Evolutionary conservation across 2,113 vertebrate species (phyloP).

Genomic region (Prunella fulvescens): DNA sequence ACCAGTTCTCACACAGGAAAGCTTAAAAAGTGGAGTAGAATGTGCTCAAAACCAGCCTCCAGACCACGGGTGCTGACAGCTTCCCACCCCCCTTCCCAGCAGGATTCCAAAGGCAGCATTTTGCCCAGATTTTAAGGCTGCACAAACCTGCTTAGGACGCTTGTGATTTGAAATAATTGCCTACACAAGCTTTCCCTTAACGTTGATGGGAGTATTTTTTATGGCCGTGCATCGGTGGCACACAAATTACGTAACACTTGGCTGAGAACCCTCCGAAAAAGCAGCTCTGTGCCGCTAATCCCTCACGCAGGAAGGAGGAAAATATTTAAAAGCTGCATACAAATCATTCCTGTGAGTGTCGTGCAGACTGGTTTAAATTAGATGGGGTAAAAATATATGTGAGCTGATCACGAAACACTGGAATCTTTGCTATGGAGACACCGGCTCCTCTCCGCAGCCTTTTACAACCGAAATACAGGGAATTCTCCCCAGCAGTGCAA

Average conservation of each 20-base stretch:
- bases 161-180: neutral
- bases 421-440: neutral
- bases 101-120: neutral
- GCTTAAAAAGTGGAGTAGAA: neutral
- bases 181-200: neutral
- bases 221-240: neutral
- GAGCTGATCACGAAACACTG: neutral
- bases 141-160: neutral
- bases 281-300: neutral
- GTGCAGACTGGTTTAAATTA: conserved; percentile 29
- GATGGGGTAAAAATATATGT: neutral
- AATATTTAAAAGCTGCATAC: conserved; percentile 29
- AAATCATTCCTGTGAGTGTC: neutral
- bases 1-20: neutral
- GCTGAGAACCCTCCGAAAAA: neutral
- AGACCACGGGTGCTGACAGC: neutral
- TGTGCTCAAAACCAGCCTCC: neutral
- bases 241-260: conserved; percentile 18
- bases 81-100: neutral
- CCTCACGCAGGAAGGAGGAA: neutral
- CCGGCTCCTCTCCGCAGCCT: neutral
- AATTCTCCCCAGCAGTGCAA: neutral
- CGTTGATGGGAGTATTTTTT: neutral
- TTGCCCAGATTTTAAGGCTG: neutral
- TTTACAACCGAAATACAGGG: neutral